Evolutionary conservation across 2,113 vertebrate genomes (phyloP).

Genomic region (Romanogobio albipinnatus): DNA sequence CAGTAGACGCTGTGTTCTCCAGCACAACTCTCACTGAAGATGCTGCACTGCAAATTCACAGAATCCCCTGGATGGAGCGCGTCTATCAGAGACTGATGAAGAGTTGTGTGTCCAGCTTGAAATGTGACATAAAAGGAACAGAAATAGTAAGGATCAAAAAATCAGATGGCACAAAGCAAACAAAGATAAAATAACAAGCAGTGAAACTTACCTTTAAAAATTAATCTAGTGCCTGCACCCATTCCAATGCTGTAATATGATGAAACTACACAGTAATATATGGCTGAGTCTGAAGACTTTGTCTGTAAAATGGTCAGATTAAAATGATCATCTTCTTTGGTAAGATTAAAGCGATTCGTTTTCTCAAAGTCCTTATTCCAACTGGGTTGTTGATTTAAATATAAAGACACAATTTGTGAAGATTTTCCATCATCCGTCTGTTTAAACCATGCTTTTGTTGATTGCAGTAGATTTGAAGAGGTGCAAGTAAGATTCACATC

Average conservation of each 20-base stretch:
- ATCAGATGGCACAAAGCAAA: background rate
- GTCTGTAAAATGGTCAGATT: slow-evolving; percentile 37
- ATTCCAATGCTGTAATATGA: background rate
- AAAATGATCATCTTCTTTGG: background rate
- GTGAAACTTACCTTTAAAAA: slow-evolving; percentile 15
- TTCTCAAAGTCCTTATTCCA: slow-evolving; percentile 28
- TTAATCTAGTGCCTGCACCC: slow-evolving; percentile 31
- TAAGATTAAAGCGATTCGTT: background rate
- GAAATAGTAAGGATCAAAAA: background rate
- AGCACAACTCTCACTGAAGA: no score
- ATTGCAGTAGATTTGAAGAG: background rate
- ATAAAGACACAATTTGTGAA: slow-evolving; percentile 1
- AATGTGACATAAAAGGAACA: background rate
- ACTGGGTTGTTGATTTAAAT: background rate
- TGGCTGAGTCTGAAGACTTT: slow-evolving; percentile 25
- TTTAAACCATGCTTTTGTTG: slow-evolving; percentile 39
- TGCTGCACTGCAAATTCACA: no score
- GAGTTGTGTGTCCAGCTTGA: background rate
- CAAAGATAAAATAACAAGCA: background rate
- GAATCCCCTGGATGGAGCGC: no score
- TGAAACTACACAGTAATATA: slow-evolving; percentile 35
- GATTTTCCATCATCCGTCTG: slow-evolving; percentile 14
- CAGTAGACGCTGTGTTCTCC: no score
- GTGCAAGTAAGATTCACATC: slow-evolving; percentile 6
- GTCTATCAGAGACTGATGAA: no score